Evolutionary conservation across 2,888 invertebrate genomes (phyloP), one percentile per base, ranked within the genome.

Genomic region (Melanophora roralis): DNA sequence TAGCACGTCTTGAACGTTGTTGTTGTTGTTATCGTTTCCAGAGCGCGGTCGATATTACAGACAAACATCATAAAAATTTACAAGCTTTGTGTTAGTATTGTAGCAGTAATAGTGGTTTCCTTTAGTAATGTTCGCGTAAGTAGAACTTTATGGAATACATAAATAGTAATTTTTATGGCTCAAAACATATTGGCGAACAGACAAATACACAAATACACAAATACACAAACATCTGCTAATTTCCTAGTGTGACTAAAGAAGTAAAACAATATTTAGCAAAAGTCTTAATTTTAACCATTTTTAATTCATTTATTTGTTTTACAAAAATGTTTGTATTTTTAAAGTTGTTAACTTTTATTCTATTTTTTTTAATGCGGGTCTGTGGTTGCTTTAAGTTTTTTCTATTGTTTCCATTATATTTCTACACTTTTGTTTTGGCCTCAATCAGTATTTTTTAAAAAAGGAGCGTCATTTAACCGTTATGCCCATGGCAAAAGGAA

Each of bases 1-100:
- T 0, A 65, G 49, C 47, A 59, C 36, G 23, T 60, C 34, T 16
- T 68, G 40, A 14, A 27, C 23, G 23, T 40, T n/a, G 23, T 49
- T 27, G 16, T 19, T 55, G 16, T 36, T 34, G 11, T 55, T 53
- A 5, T 34, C 34, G 9, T 32, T 36, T 34, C 53, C 6, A 1
- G 38, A 47, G 23, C 62, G 32, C 47, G 47, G 62, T 67, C 69
- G 69, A 64, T 69, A 62, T 55, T 62, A 47, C 34, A 55, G 55
- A 57, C 68, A 47, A 69, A 69, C 68, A 62, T 38, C 23, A 47
- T 47, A 57, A 67, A 67, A 67, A 45, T 16, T 27, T 36, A 62
- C 14, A 1, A 53, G 19, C 3, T 32, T 36, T 23, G 34, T 34
- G 32, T 43, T 43, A 1, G 38, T 51, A 21, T 27, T 27, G 27